Base-by-base conservation (phyloP, 2,113 vertebrate genomes). In the Phaethon lepturus region DNA sequence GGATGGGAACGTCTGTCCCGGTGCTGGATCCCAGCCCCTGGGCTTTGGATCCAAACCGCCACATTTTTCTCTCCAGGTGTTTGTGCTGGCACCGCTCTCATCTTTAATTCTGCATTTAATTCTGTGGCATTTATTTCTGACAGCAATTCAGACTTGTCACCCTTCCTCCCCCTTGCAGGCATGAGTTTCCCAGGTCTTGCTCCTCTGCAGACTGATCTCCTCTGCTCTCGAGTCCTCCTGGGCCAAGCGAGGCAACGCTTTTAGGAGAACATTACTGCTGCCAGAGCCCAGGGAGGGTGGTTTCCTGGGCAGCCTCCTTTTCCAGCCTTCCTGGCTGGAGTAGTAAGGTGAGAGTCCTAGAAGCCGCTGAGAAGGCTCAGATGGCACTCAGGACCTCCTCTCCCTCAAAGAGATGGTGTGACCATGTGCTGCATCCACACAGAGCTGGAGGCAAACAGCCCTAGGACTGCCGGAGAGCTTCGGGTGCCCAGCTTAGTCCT, bases 221-320 rank as follows among this genome's bases (percentile, higher is more conserved):
- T 38, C 6, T 0, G 1, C 33, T 74, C 55, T 25, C 2, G 2
- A 66, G 80, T 23, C 52, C 17, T 64, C 40, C 74, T 24, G 47
- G 64, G 53, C 4, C 59, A 86, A 44, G n/a, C 0, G 5, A 75
- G 55, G 9, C 53, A 58, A 11, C 0, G 1, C 20, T 77, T 74
- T 74, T 16, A 63, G 35, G 50, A 85, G 49, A 53, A 33, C 14
- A 13, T 40, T 26, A 18, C 9, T 5, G 47, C 58, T 35, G 17
- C 45, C 20, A 52, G 64, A 67, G n/a, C 28, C 22, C 79, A 64
- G 0, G 0, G 19, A 62, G 19, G 2, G 6, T 6, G 24, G 17
- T 12, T 69, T 59, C 69, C 64, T 49, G 6, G 1, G 4, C 31
- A 50, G 17, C 14, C n/a, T 66, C 40, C 58, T 75, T 49, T 69